phyloP scores from a whole-genome alignment of 2,113 vertebrate species.

The Campylomormyrus tamandua region DNA sequence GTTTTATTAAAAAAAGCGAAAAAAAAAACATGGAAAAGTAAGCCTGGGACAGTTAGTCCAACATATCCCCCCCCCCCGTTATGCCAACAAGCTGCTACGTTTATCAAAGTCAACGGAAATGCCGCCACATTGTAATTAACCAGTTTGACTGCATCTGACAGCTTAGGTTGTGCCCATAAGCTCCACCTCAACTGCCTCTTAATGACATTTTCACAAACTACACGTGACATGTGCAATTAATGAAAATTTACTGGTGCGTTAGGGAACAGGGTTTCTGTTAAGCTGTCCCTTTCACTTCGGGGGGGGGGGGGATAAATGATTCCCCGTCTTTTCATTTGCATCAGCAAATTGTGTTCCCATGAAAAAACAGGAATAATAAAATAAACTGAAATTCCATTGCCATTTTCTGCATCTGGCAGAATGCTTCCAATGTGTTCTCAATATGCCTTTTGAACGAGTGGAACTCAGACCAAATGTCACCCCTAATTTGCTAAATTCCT shows the following conservation, averaged over 20 bases:
- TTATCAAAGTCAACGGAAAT: constrained; percentile 15
- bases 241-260: constrained; percentile 35
- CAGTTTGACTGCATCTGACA: constrained; percentile 30
- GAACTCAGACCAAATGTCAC: not conserved
- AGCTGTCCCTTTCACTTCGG: constrained; percentile 28
- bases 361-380: not conserved
- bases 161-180: constrained; percentile 25
- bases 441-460: not conserved
- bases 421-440: not conserved
- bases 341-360: constrained; percentile 21
- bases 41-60: not conserved
- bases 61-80: not conserved
- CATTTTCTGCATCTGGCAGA: not conserved
- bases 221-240: constrained; percentile 38
- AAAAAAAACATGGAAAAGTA: not conserved
- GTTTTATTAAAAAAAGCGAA: not conserved
- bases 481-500: not conserved
- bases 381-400: not conserved
- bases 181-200: not conserved
- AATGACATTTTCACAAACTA: constrained; percentile 30
- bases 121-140: not conserved
- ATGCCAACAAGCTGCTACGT: not conserved
- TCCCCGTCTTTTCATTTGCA: not conserved
- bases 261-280: constrained; percentile 35
- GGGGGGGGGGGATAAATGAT: constrained; percentile 18